Conservation (phyloP, 2,888 invertebrate genomes). For the Bruchidius siliquastri region DNA sequence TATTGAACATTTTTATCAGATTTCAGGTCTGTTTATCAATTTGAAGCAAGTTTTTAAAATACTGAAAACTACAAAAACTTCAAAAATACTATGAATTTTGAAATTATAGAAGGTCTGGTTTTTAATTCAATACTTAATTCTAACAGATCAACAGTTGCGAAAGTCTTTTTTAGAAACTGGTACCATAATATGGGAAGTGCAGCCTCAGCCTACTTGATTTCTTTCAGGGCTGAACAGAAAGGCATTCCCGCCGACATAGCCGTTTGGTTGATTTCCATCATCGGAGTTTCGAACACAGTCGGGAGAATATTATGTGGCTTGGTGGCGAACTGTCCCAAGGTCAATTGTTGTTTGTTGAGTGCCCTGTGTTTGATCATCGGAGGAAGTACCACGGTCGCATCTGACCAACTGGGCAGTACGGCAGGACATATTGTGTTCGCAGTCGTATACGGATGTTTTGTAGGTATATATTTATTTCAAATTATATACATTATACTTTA, state of each 20-base stretch:
- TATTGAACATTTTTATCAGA: no score
- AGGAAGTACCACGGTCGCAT: conserved; percentile 57
- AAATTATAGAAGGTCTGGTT: no score
- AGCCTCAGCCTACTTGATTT: no score
- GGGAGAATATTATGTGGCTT: conserved; percentile 63
- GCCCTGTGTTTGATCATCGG: conserved; percentile 60
- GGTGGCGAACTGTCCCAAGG: conserved; percentile 52
- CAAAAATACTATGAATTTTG: no score
- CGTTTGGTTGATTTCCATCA: conserved; percentile 58
- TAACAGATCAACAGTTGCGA: no score
- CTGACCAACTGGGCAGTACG: conserved; percentile 41
- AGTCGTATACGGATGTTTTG: conserved; percentile 60
- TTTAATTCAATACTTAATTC: no score
- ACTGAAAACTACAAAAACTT: no score
- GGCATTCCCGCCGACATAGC: conserved; percentile 47
- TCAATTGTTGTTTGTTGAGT: conserved; percentile 61
- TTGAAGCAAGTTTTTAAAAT: no score
- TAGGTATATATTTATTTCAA: conserved; percentile 51
- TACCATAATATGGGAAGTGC: no score
- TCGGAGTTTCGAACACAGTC: conserved; percentile 63
- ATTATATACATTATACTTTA: no score
- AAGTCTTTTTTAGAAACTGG: no score
- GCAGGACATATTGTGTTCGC: conserved; percentile 56
- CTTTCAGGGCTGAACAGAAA: conserved; percentile 17
- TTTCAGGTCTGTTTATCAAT: no score